Evolutionary conservation across 2,113 vertebrate species (phyloP).

Genomic region (Elaphurus davidianus): DNA sequence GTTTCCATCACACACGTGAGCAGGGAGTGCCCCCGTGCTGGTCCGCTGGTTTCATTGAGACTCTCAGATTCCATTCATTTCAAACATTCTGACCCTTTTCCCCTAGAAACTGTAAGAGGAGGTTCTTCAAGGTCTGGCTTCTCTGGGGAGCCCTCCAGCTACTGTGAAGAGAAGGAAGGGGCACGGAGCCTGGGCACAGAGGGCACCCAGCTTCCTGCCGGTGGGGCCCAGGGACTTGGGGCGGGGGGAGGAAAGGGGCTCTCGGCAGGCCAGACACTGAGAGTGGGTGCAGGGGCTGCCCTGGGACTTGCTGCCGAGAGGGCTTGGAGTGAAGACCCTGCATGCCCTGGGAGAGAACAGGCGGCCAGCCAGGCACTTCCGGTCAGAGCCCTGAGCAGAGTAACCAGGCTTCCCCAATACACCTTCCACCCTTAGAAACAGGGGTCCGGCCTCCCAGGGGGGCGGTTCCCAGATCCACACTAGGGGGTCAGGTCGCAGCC

Average conservation of each 20-base stretch:
- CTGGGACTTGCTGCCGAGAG: background rate
- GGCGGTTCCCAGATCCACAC: background rate
- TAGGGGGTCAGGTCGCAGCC: background rate
- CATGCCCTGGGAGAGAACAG: background rate
- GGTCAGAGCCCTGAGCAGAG: background rate
- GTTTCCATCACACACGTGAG: background rate
- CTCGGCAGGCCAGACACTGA: background rate
- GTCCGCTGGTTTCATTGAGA: background rate
- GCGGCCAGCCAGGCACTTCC: too few relatives aligned
- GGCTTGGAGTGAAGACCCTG: background rate
- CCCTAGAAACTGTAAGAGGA: background rate
- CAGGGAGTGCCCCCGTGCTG: fast-evolving
- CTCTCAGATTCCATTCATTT: background rate
- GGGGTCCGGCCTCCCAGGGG: background rate
- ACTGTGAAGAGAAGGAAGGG: background rate
- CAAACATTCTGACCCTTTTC: background rate
- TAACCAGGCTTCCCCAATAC: background rate
- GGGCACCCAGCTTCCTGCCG: background rate
- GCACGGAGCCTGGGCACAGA: background rate
- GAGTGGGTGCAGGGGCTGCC: background rate
- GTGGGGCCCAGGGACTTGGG: background rate
- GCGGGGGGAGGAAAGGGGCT: background rate
- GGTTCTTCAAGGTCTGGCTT: background rate
- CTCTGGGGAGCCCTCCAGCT: background rate
- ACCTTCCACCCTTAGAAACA: too few relatives aligned